Base-by-base conservation (phyloP, 2,888 invertebrate species). In the Strigamia maritima region DNA sequence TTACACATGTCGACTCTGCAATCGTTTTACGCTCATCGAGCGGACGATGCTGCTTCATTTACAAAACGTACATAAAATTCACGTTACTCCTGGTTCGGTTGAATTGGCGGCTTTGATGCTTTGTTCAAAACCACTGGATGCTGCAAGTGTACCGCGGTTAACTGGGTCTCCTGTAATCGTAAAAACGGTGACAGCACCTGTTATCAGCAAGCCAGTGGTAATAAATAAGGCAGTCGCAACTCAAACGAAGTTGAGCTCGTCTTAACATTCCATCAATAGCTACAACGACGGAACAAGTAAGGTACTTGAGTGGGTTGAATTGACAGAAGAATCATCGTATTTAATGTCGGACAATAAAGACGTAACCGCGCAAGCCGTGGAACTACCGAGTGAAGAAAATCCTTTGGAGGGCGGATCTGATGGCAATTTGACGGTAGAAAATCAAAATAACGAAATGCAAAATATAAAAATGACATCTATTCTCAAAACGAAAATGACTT, bases 31-130 rank as follows among this genome's bases (percentile, higher is more conserved):
- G 14, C 19, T 65, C 14, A 35, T 78, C n/a, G 78, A 78, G 31
- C 22, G 44, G 31, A 78, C 28, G 19, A 78, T 78, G 78, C 35
- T 78, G 19, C 65, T 24, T 7, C 78, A 78, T 65, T 35, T 78
- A 10, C 65, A 78, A 65, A 65, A 24, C 12, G 78, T 78, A 10
- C 78, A 78, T 65, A 78, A 78, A 35, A 78, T 78, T 78, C 78
- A 78, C 60, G 78, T 78, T 3, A 60, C 31, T 8, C 78, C 78
- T 16, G 65, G 78, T 12, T 78, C 78, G n/a, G 78, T 78, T n/a
- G 78, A 78, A 78, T 35, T 78, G n/a, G 78, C 65, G 14, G 78
- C 78, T n/a, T 78, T 78, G 28, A 78, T 78, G 78, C 65, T 78
- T 12, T 78, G 78, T 31, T 78, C 78, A 8, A 60, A 65, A 65